phyloP scores from a whole-genome alignment of 2,797 vertebrate genomes.

The Macroramphosus scolopax region DNA sequence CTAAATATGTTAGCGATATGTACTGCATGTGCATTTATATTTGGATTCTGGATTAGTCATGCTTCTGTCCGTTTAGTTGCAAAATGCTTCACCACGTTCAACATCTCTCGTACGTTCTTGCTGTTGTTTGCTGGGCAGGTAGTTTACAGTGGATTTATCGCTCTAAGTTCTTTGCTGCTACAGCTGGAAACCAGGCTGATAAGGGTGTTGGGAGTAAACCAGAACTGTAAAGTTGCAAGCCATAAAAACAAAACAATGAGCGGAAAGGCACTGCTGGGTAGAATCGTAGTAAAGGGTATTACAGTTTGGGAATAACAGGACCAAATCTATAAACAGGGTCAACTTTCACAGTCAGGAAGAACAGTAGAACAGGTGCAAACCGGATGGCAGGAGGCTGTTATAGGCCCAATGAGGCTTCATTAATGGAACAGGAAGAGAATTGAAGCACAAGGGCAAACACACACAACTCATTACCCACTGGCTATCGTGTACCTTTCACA shows the following conservation, averaged over 20 bases:
- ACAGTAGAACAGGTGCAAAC: constrained; percentile 29
- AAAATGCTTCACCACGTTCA: too few species aligned
- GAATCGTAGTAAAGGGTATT: too few species aligned
- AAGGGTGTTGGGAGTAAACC: neutral
- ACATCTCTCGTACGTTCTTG: too few species aligned
- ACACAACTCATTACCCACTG: constrained; percentile 65
- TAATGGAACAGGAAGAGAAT: constrained; percentile 69
- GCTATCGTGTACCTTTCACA: constrained; percentile 73
- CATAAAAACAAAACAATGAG: neutral
- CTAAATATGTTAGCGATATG: too few species aligned
- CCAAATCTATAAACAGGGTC: neutral
- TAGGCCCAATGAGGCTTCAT: constrained; percentile 67
- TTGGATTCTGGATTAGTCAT: constrained; percentile 10
- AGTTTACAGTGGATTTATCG: neutral
- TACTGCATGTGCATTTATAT: neutral
- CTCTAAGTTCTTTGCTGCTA: too few species aligned
- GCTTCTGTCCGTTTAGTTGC: too few species aligned
- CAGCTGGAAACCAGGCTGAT: neutral
- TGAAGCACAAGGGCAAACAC: constrained; percentile 65
- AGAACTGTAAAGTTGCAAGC: neutral
- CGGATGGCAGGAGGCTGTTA: constrained; percentile 29
- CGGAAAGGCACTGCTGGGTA: neutral
- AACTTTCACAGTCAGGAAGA: constrained; percentile 21
- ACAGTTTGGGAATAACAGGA: neutral
- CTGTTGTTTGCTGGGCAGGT: neutral